These are phyloP conservation scores for Rhodophaea formosa DNA, from an alignment of 2,888 invertebrate genomes.

Conservation along the genomic window DNA sequence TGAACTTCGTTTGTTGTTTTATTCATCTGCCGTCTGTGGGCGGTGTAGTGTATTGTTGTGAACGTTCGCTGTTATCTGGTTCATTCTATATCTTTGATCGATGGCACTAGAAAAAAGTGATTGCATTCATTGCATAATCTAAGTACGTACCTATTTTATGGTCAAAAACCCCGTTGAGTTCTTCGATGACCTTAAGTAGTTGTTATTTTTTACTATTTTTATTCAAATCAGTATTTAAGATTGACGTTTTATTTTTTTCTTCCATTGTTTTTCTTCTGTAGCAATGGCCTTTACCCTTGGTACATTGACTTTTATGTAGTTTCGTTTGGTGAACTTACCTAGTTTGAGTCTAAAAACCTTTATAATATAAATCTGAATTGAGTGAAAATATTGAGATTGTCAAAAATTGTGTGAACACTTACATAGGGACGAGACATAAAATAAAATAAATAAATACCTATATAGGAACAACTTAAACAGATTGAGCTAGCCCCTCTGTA, in stretches of 20 bases:
- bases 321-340: background rate
- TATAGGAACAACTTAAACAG: too few species aligned
- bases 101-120: background rate
- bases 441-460: too few species aligned
- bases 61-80: background rate
- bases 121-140: background rate
- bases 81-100: conserved; percentile 2
- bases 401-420: too few species aligned
- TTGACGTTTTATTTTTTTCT: background rate
- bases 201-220: background rate
- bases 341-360: too few species aligned
- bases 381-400: too few species aligned
- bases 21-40: background rate
- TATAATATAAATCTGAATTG: too few species aligned
- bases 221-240: background rate
- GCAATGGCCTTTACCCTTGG: background rate
- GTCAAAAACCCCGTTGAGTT: background rate
- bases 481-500: too few species aligned
- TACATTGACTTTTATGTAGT: background rate
- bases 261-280: background rate
- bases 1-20: background rate
- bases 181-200: background rate
- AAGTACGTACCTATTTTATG: background rate
- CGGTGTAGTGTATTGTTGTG: background rate
- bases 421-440: too few species aligned